phyloP scores from a whole-genome alignment of 2,797 vertebrate species.

The Syngnathus rostellatus region DNA sequence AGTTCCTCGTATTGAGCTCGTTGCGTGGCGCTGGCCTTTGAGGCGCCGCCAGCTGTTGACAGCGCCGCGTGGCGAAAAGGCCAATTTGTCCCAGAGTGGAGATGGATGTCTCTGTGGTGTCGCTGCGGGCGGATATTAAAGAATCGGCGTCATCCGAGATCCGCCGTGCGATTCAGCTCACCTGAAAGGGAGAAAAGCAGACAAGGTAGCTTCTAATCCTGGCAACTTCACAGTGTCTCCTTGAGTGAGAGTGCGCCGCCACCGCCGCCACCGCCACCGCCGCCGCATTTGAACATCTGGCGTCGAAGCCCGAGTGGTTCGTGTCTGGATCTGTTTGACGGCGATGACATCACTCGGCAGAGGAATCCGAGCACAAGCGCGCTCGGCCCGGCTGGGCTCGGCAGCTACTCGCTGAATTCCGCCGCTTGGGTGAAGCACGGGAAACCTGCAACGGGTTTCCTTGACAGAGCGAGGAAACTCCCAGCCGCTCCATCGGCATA shows the following conservation, averaged over 20 bases:
- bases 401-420: constrained; percentile 23
- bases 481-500: neutral
- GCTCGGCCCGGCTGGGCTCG: constrained; percentile 38
- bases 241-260: neutral
- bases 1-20: neutral
- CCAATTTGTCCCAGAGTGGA: constrained; percentile 28
- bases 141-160: constrained; percentile 45
- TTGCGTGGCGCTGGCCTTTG: constrained; percentile 7
- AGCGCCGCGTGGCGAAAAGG: constrained; percentile 33
- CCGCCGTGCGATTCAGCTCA: constrained; percentile 20
- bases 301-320: constrained; percentile 50
- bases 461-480: neutral
- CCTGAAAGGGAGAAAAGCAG: constrained; percentile 37
- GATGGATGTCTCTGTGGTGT: constrained; percentile 46
- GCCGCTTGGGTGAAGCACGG: constrained; percentile 23
- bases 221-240: constrained; percentile 10
- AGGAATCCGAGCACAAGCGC: constrained; percentile 62
- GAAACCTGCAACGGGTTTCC: constrained; percentile 22
- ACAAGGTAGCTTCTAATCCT: constrained; percentile 3
- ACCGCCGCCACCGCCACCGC: too few species aligned
- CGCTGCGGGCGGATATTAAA: constrained; percentile 33
- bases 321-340: constrained; percentile 72
- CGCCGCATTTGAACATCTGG: constrained; percentile 63
- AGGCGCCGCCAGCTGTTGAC: constrained; percentile 25
- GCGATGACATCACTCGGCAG: constrained; percentile 64